These are phyloP conservation scores for Caerostris extrusa DNA, from an alignment of 1,140 invertebrate genomes.

Conservation along the genomic window DNA sequence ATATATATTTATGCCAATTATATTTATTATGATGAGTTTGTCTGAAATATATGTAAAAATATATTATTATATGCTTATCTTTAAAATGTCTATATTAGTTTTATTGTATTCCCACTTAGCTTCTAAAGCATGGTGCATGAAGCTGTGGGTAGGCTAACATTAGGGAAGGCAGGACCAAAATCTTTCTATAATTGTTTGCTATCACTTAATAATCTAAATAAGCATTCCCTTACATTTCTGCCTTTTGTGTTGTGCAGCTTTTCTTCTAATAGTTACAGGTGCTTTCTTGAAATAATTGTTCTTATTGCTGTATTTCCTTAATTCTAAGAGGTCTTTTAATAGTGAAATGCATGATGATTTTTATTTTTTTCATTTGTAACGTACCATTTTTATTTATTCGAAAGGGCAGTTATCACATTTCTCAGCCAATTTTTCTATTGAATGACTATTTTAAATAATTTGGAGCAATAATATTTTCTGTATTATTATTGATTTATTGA, in stretches of 20 bases:
- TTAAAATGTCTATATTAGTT: constrained; percentile 64
- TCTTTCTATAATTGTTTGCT: constrained; percentile 66
- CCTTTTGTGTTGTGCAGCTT: constrained; percentile 75
- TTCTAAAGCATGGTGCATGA: constrained; percentile 75
- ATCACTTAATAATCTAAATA: constrained; percentile 69
- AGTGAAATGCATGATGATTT: neutral
- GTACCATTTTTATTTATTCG: neutral
- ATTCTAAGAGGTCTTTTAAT: constrained; percentile 47
- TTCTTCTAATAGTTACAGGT: constrained; percentile 41
- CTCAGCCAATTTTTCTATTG: too few relatives aligned
- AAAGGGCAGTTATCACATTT: constrained; percentile 8
- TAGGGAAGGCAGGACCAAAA: constrained; percentile 54
- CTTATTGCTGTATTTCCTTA: constrained; percentile 48
- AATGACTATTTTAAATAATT: too few relatives aligned
- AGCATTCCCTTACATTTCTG: constrained; percentile 69
- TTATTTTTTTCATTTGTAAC: neutral
- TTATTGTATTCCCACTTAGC: constrained; percentile 73
- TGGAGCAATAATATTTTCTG: too few relatives aligned
- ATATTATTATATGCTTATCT: constrained; percentile 70
- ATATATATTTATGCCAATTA: constrained; percentile 54
- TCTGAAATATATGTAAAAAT: constrained; percentile 62
- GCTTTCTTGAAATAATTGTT: constrained; percentile 41
- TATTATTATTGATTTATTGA: too few relatives aligned
- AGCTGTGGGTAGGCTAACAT: constrained; percentile 74
- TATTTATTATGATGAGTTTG: constrained; percentile 57